A percentile compares a stretch with the other conserved stretches of the same genome.
Evolutionary conservation across 2,888 invertebrate species (phyloP).

Genomic region (Oxyteleia sp.): DNA sequence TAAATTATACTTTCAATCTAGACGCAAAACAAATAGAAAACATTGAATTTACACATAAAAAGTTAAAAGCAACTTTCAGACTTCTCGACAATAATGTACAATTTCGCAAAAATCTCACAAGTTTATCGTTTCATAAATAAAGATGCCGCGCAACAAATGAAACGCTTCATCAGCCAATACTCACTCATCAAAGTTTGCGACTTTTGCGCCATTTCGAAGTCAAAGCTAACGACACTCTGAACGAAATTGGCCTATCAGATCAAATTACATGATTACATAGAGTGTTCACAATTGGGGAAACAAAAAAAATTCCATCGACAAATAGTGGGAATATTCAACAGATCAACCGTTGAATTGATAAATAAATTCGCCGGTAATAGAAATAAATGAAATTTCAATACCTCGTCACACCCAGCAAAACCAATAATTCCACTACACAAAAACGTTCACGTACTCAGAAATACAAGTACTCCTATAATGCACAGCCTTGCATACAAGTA

Average conservation of each 20-base stretch:
- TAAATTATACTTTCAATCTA: background rate
- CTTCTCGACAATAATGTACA: constrained; percentile 57
- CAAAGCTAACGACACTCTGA: constrained; percentile 36
- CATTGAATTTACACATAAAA: constrained; percentile 21
- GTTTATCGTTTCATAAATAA: constrained; percentile 45
- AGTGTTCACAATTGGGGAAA: constrained; percentile 14
- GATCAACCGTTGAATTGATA: background rate
- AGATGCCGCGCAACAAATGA: constrained; percentile 18
- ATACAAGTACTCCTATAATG: constrained; percentile 50
- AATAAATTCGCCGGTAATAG: background rate
- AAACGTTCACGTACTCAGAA: constrained; percentile 19
- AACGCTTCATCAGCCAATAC: constrained; percentile 43
- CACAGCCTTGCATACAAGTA: constrained; percentile 63
- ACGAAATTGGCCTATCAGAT: constrained; percentile 14
- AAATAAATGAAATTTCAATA: no score
- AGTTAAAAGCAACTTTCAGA: constrained; percentile 53
- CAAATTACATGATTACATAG: constrained; percentile 58
- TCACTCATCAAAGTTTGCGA: constrained; percentile 17
- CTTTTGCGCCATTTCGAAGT: constrained; percentile 21
- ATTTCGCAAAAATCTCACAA: constrained; percentile 60
- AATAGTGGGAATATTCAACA: no score
- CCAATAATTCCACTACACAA: background rate
- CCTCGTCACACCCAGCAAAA: no score
- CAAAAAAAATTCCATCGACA: background rate
- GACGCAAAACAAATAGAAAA: background rate